Conservation (phyloP, 2,113 vertebrate genomes). For the Myotis davidii region DNA sequence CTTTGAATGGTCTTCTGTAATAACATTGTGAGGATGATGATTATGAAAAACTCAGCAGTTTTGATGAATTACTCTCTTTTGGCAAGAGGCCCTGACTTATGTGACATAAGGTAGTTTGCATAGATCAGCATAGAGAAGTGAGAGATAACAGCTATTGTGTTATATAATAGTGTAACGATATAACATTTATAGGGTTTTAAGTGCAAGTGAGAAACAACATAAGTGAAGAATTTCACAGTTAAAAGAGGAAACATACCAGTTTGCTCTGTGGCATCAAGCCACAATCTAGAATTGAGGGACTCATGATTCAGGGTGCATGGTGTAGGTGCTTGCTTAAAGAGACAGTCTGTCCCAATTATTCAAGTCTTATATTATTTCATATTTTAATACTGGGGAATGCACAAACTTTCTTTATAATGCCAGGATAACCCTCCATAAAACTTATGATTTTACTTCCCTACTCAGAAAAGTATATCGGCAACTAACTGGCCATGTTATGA, state of each 20-base stretch:
- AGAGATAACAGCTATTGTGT: constrained; percentile 76
- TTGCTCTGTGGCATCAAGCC: constrained; percentile 68
- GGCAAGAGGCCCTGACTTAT: constrained; percentile 69
- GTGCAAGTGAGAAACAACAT: constrained; percentile 72
- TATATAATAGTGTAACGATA: constrained; percentile 75
- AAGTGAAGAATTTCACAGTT: constrained; percentile 76
- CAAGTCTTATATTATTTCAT: neutral
- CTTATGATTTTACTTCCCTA: neutral
- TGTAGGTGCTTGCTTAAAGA: constrained; percentile 34
- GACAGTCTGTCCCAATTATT: neutral
- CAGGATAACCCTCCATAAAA: neutral
- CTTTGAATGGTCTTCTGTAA: constrained; percentile 47
- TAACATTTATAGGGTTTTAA: constrained; percentile 67
- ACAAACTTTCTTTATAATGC: neutral
- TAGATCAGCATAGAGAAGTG: constrained; percentile 72
- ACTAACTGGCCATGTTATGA: neutral
- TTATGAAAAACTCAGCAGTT: constrained; percentile 61
- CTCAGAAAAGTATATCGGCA: neutral
- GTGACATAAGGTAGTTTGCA: constrained; percentile 74
- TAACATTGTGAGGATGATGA: constrained; percentile 52
- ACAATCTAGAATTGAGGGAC: constrained; percentile 61
- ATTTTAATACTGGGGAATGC: neutral
- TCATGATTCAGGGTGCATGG: constrained; percentile 13
- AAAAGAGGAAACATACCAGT: constrained; percentile 52
- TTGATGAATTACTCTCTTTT: constrained; percentile 73